These are phyloP conservation scores for Drosophila hawaiiensis DNA, from an alignment of 2,888 invertebrate species.

Conservation along the genomic window DNA sequence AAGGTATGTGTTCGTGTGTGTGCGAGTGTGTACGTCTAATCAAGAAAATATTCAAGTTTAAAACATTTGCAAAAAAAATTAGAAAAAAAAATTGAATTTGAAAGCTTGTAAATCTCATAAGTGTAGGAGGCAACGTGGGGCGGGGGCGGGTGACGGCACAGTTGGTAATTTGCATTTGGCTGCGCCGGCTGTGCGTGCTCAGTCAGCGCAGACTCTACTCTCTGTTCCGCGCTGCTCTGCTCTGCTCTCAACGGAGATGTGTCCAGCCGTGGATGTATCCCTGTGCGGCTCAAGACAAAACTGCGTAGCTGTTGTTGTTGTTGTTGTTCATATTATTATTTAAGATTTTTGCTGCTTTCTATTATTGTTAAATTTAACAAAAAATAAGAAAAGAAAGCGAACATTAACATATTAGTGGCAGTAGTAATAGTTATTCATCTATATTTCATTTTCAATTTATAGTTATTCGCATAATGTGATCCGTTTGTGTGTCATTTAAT, in stretches of 20 bases:
- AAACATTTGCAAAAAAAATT: background rate
- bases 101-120: constrained; percentile 23
- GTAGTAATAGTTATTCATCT: background rate
- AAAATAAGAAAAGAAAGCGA: background rate
- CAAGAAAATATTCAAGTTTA: background rate
- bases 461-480: background rate
- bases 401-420: background rate
- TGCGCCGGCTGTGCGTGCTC: constrained; percentile 49
- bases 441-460: background rate
- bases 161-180: constrained; percentile 61
- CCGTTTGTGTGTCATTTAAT: background rate
- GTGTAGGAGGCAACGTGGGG: background rate
- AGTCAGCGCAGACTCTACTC: constrained; percentile 48
- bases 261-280: constrained; percentile 73
- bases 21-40: constrained; percentile 8
- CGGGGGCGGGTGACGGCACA: constrained; percentile 12
- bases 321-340: constrained; percentile 29
- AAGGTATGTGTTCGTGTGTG: constrained; percentile 30
- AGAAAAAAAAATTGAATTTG: background rate
- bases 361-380: constrained; percentile 3
- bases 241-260: constrained; percentile 35
- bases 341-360: background rate
- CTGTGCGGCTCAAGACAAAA: constrained; percentile 44
- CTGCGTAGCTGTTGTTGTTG: constrained; percentile 19
- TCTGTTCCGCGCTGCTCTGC: background rate